Base-by-base conservation (phyloP, 2,888 invertebrate species). In the Cyclophora albipunctata region DNA sequence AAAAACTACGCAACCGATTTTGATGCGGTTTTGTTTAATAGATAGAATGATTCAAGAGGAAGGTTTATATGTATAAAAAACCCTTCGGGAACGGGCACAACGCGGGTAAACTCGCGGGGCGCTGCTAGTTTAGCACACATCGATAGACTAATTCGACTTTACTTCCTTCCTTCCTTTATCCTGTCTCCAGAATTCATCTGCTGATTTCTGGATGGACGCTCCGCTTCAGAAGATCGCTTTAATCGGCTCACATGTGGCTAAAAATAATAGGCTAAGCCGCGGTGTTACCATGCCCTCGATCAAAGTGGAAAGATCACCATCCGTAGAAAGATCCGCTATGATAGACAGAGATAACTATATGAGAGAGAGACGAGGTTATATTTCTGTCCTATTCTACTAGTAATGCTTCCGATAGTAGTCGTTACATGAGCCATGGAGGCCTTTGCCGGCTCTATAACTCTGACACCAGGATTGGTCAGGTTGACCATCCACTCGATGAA, bases 341-440 rank as follows among this genome's bases (percentile, higher is more conserved):
- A 82, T 84, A 3, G 86, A 87, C 48, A 67, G 83, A 51, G 81
- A 84, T 3, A 84, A 77, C 46, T 83, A 77, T 58, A 46, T 71
- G 64, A 78, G 69, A 42, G 83, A 85, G 34, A 67, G 83, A 34
- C 77, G 69, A 81, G 82, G 87, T 86, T 71, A 51, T 40, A 34
- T 5, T 20, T 20, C 20, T 20, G 20, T 20, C 20, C 20, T 20
- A 20, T 20, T 20, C 20, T 20, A 20, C 20, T 20, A 20, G 20
- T 20, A 20, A 20, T 20, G 2, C 2, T 20, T 20, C 20, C 20
- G 20, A 20, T 20, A 1, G 20, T 2, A 20, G 20, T 20, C 20
- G 20, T 20, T 20, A 20, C 20, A 20, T 20, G 20, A 20, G 20
- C 1, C 1, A 20, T 20, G 20, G 20, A 20, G 1, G 20, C 20